Base-by-base conservation (phyloP, 2,113 vertebrate genomes). In the Ranitomeya imitator region DNA sequence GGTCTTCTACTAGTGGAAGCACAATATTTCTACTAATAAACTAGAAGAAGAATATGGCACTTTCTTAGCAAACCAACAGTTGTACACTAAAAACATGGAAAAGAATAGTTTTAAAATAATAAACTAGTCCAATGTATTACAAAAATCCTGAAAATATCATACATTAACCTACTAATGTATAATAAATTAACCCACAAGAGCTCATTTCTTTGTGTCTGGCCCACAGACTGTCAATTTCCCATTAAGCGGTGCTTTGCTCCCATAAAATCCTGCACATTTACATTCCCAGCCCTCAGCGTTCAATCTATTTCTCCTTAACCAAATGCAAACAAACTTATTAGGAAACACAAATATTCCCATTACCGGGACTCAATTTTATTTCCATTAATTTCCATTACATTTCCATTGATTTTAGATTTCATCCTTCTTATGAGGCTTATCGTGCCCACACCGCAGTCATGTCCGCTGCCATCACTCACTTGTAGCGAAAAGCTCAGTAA, bases 281-380 rank as follows among this genome's bases (percentile, higher is more conserved):
- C 76, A 14, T 12, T 54, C 19, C 76, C 76, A 51, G 21, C 76
- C 45, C 19, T 54, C 21, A 23, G 51, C 77, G 51, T 55, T 23
- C 77, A 55, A 79, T 79, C 77, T 18, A 65, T 51, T 83, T 14
- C 80, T 45, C 31, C 60, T 83, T 51, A 65, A 45, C 26, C 60
- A 19, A 82, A 83, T 51, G 60, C 60, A 83, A 83, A 83, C 80
- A 65, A 83, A 81, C 57, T 61, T 81, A 61, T 81, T 81, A 81
- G 60, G 60, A 61, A 65, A 65, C 19, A 51, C 61, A 83, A 83
- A 69, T 61, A 83, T 67, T 83, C 81, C 61, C 61, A 69, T 67
- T 83, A 67, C 19, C 63, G 3, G 31, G 61, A 69, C 61, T 52
- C 61, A n/a, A 83, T 83, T 83, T 83, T 83, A 67, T 83, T 67